Percentiles rank a stretch among this genome's conserved stretches.
phyloP scores from a whole-genome alignment of 2,797 vertebrate species.

The Danio albolineatus region DNA sequence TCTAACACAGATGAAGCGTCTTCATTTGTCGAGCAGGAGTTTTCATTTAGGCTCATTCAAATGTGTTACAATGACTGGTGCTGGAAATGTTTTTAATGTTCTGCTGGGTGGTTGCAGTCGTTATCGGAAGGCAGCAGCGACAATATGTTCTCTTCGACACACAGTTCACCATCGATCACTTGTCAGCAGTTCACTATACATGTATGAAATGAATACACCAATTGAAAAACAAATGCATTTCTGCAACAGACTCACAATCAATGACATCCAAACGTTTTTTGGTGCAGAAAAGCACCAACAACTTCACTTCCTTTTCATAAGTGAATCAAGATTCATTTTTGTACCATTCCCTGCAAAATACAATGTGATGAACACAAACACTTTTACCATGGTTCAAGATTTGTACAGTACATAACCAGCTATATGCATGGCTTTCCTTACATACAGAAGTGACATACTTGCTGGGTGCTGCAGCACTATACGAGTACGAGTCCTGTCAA shows the following conservation, averaged over 20 bases:
- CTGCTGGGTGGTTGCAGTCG: not conserved
- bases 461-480: not conserved
- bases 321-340: not conserved
- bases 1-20: not conserved
- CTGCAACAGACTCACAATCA: not conserved
- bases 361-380: not conserved
- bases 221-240: conserved; percentile 4
- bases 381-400: not conserved
- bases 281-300: not conserved
- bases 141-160: conserved; percentile 9
- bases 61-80: not conserved
- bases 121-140: not conserved
- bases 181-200: not conserved
- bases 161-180: not conserved
- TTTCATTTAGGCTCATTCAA: conserved; percentile 13
- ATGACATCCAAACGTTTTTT: too few species aligned
- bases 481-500: not conserved
- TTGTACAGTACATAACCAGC: too few species aligned
- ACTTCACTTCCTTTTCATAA: not conserved
- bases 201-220: not conserved
- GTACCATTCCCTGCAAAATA: not conserved
- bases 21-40: not conserved
- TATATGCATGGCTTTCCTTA: not conserved
- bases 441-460: not conserved
- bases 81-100: conserved; percentile 17